These are phyloP conservation scores for Sylvicola cinctus DNA, from an alignment of 2,888 invertebrate genomes.

Conservation along the genomic window DNA sequence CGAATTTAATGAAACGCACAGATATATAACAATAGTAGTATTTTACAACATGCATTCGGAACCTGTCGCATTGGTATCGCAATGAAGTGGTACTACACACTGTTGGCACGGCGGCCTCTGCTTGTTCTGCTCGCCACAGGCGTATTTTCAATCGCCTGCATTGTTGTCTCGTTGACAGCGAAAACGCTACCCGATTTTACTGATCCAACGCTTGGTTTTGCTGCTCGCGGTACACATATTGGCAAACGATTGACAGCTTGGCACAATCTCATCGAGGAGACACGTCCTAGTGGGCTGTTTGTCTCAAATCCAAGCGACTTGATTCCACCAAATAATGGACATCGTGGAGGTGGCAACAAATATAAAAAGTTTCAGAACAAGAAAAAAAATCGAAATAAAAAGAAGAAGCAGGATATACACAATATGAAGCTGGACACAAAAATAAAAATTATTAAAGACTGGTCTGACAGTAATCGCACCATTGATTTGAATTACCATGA, in stretches of 20 bases:
- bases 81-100: slow-evolving; percentile 38
- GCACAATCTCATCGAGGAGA: slow-evolving; percentile 63
- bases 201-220: slow-evolving; percentile 78
- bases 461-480: slow-evolving; percentile 5
- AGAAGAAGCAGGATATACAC: slow-evolving; percentile 12
- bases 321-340: background rate
- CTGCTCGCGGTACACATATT: slow-evolving; percentile 71
- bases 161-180: slow-evolving; percentile 40
- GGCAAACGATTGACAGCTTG: slow-evolving; percentile 63
- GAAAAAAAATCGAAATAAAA: slow-evolving; percentile 19
- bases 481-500: slow-evolving; percentile 4
- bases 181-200: slow-evolving; percentile 58
- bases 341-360: background rate
- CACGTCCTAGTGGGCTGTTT: slow-evolving; percentile 43
- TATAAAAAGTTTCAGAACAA: slow-evolving; percentile 6
- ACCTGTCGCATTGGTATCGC: too few species aligned
- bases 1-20: too few species aligned
- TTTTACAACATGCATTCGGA: too few species aligned
- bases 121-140: slow-evolving; percentile 38
- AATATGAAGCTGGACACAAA: slow-evolving; percentile 12
- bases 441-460: slow-evolving; percentile 9
- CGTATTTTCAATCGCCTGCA: slow-evolving; percentile 40
- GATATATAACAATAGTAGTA: too few species aligned
- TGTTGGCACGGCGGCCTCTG: slow-evolving; percentile 46
- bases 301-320: slow-evolving; percentile 39